Conservation (phyloP, 2,113 vertebrate genomes). For the Lophotis ruficrista region DNA sequence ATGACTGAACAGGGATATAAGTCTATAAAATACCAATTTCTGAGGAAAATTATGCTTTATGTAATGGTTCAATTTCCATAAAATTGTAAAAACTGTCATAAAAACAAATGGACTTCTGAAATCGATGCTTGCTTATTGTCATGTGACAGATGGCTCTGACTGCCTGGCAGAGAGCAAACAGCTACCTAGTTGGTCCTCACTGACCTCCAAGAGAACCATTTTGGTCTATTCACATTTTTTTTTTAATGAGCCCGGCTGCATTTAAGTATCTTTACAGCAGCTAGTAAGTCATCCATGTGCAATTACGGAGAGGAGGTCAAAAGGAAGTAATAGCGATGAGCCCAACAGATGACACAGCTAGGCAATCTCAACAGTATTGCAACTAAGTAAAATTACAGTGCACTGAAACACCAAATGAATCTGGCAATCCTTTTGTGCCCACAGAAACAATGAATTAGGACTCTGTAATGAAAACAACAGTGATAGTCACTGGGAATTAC, state of each 20-base stretch:
- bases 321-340: conserved; percentile 53
- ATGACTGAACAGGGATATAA: conserved; percentile 24
- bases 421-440: not conserved
- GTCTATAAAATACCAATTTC: conserved; percentile 22
- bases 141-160: conserved; percentile 6
- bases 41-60: conserved; percentile 34
- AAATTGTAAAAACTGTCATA: conserved; percentile 15
- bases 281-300: conserved; percentile 5
- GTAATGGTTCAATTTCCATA: conserved; percentile 37
- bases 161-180: conserved; percentile 10
- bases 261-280: not conserved
- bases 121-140: not conserved
- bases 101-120: conserved; percentile 10
- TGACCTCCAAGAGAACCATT: not conserved
- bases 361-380: not conserved
- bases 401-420: not conserved
- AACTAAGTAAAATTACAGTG: conserved; percentile 30
- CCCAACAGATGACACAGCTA: conserved; percentile 29
- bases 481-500: not conserved
- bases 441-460: conserved; percentile 30
- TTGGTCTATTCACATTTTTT: not conserved
- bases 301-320: conserved; percentile 48
- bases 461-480: not conserved
- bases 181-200: not conserved
- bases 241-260: not conserved